phyloP scores from a whole-genome alignment of 2,113 vertebrate species.

The Semnornis frantzii region DNA sequence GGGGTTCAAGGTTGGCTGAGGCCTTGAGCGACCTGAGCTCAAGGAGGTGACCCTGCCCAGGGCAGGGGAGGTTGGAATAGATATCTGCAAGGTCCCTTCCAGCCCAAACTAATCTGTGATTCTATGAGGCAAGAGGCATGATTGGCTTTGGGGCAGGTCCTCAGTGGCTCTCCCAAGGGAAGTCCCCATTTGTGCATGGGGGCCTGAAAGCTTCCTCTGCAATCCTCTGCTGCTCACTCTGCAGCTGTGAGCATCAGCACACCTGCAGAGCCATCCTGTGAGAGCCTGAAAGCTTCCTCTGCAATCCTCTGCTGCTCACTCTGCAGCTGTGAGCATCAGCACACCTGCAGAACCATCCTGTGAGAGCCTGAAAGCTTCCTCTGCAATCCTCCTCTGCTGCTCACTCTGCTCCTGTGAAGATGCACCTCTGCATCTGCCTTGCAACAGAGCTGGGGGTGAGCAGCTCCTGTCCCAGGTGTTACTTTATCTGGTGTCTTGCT shows the following conservation, averaged over 20 bases:
- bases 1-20: too few relatives aligned
- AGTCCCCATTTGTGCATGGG: accelerated
- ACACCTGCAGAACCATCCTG: background rate
- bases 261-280: background rate
- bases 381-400: background rate
- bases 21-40: too few relatives aligned
- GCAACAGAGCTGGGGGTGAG: background rate
- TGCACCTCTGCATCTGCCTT: background rate
- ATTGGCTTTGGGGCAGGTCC: background rate
- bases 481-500: background rate
- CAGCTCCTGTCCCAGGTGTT: background rate
- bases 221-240: background rate
- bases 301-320: background rate
- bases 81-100: too few relatives aligned
- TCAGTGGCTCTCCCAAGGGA: background rate
- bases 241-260: too few relatives aligned
- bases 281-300: too few relatives aligned
- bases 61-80: too few relatives aligned
- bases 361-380: background rate
- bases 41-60: too few relatives aligned
- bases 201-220: too few relatives aligned
- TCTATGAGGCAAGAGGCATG: too few relatives aligned
- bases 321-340: background rate
- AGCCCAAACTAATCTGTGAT: too few relatives aligned
- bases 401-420: background rate